Evolutionary conservation across 2,888 invertebrate genomes (phyloP).

Genomic region (Cylloceria caligata): DNA sequence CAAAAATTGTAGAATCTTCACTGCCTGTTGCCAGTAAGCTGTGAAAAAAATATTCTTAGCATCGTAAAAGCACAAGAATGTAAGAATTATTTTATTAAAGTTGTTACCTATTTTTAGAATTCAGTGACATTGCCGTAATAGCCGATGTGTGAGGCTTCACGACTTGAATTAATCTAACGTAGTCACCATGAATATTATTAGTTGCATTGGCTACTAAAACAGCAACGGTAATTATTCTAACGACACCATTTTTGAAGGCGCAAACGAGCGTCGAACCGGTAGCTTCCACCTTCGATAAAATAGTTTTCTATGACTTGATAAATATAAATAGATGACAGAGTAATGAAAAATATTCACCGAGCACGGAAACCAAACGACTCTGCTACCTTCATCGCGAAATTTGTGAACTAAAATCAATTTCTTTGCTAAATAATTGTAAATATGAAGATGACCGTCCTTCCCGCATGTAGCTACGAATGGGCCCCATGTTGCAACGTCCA

Average conservation of each 20-base stretch:
- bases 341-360: constrained; percentile 84
- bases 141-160: constrained; percentile 89
- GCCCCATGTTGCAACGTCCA: constrained; percentile 89
- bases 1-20: constrained; percentile 89
- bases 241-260: constrained; percentile 90
- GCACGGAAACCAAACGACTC: constrained; percentile 90
- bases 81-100: constrained; percentile 10
- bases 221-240: constrained; percentile 86
- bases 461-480: constrained; percentile 91
- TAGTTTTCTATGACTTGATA: neutral
- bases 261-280: constrained; percentile 89
- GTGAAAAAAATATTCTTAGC: neutral
- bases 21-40: constrained; percentile 89
- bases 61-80: constrained; percentile 17
- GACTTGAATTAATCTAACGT: constrained; percentile 78
- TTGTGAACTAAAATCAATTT: constrained; percentile 87
- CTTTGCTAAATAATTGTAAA: constrained; percentile 89
- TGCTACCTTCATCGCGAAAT: constrained; percentile 86
- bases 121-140: constrained; percentile 88
- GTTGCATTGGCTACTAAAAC: constrained; percentile 60
- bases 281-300: constrained; percentile 86
- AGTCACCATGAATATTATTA: constrained; percentile 65
- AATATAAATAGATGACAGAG: neutral
- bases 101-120: constrained; percentile 82
- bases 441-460: constrained; percentile 89